Conservation (phyloP, 1,140 invertebrate genomes). For the Trichoplusia ni region DNA sequence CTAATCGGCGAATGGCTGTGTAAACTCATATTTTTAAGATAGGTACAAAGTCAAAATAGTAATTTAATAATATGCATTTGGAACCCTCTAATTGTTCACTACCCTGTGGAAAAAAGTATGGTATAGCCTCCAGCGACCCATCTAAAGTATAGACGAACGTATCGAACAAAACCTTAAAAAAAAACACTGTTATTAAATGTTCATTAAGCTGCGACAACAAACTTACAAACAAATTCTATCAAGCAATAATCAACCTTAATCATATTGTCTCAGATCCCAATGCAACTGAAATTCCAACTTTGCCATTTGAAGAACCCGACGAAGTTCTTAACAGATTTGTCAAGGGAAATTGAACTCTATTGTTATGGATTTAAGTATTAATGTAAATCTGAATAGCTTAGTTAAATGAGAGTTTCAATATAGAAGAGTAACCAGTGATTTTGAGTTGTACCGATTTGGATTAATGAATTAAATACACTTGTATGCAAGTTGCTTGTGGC, state of each 20-base stretch:
- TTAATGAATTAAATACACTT: conserved; percentile 25
- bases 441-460: conserved; percentile 17
- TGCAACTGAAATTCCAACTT: not conserved
- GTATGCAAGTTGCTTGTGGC: not conserved
- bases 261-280: not conserved
- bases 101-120: conserved; percentile 25
- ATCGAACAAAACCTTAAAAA: conserved; percentile 37
- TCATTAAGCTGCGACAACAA: conserved; percentile 39
- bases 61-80: not conserved
- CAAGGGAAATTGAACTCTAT: not conserved
- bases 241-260: conserved; percentile 1
- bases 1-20: too few species aligned
- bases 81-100: conserved; percentile 9
- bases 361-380: not conserved
- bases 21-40: too few species aligned
- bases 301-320: not conserved
- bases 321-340: not conserved
- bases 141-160: conserved; percentile 37
- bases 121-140: conserved; percentile 35
- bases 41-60: too few species aligned
- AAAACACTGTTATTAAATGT: conserved; percentile 45
- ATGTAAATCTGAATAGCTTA: not conserved
- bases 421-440: conserved; percentile 22
- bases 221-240: not conserved
- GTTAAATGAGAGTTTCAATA: not conserved